Evolutionary conservation across 2,113 vertebrate species (phyloP), one percentile per base, ranked within the genome.

Genomic region (Mormoops blainvillei): DNA sequence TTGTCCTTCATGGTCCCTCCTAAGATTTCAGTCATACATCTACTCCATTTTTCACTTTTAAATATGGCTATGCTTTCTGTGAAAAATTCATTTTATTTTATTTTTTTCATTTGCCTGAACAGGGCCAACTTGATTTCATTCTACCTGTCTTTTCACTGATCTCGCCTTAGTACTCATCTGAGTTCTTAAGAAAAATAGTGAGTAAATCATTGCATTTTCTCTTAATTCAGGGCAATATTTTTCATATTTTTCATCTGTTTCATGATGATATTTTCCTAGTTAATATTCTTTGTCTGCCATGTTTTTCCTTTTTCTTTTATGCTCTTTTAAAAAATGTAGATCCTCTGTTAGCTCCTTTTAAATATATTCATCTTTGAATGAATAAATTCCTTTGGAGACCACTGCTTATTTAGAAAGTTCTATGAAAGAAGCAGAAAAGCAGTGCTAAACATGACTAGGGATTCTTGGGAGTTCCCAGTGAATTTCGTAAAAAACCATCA

Each of bases 161-260:
- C 26, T 95, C 84, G 80, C n/a, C 33, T 84, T 81, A 78, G 78
- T 71, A 94, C 28, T 67, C 38, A n/a, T 58, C 68, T 31, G 9
- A 52, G 38, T n/a, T 91, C 48, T 92, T 41, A 78, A 73, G 91
- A 65, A 74, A 67, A 67, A 22, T 2, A 54, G 14, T 38, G 28
- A 70, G 9, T 77, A 10, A 82, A 38, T 87, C 48, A 50, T n/a
- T 80, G 38, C 2, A 63, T 67, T 80, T 90, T 97, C 26, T 61
- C 50, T 87, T 80, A 38, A 70, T 48, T 61, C 8, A 19, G 41
- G 7, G 85, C 54, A 77, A 15, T 65, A 52, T 9, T 50, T 74
- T 80, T 71, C 52, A 65, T n/a, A 58, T 63, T 48, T 91, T 89
- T 88, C 15, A 52, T 56, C 28, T 61, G 24, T 16, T 73, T 89